Conservation (phyloP, 2,888 invertebrate species). For the Sesia apiformis region DNA sequence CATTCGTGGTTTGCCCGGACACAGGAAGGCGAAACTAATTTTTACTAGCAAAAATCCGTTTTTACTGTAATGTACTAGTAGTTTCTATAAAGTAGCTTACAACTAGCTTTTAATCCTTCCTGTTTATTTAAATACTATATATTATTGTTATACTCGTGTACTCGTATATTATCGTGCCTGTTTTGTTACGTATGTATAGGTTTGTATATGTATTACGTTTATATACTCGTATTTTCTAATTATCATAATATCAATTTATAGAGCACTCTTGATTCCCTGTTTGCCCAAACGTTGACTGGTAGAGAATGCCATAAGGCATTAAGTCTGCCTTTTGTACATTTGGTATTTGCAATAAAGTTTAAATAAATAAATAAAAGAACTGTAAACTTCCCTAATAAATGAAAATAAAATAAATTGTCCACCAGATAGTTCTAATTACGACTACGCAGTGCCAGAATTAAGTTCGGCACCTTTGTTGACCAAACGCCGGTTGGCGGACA, state of each 20-base stretch:
- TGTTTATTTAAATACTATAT: no score
- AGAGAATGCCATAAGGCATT: no score
- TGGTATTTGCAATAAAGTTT: no score
- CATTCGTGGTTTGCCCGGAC: no score
- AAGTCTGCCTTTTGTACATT: no score
- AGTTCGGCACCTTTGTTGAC: conserved; percentile 80
- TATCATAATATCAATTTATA: not conserved
- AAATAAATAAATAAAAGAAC: not conserved
- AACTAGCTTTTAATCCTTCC: no score
- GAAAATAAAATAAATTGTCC: not conserved
- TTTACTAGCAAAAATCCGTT: no score
- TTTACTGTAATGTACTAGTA: no score
- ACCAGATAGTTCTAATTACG: conserved; percentile 80
- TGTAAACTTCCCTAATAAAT: not conserved
- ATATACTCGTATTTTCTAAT: not conserved
- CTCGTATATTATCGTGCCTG: not conserved
- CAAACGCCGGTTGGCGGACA: conserved; percentile 41
- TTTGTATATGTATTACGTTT: no score
- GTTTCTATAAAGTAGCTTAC: no score
- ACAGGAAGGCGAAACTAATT: no score
- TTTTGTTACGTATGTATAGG: not conserved
- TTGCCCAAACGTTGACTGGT: not conserved
- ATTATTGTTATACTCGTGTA: not conserved
- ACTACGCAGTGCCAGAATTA: conserved; percentile 86
- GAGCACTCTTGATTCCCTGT: not conserved